phyloP scores from a whole-genome alignment of 2,797 vertebrate genomes.

The Neoniphon sammara region DNA sequence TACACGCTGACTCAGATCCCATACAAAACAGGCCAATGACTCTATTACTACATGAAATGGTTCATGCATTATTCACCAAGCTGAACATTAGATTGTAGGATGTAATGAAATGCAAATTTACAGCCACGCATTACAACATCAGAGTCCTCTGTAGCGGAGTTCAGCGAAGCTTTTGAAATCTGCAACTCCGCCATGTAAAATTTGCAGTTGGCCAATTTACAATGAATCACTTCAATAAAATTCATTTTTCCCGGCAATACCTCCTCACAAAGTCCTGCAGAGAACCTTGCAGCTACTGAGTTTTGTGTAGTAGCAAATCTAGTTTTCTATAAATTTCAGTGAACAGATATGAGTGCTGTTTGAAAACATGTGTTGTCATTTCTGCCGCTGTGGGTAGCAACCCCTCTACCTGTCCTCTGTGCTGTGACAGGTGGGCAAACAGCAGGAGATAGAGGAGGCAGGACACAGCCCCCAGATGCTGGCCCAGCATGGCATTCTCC shows the following conservation, averaged over 20 bases:
- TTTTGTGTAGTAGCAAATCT: background rate
- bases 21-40: background rate
- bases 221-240: background rate
- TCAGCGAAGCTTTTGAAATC: background rate
- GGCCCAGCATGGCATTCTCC: slow-evolving; percentile 88
- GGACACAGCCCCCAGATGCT: slow-evolving; percentile 85
- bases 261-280: background rate
- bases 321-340: background rate
- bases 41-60: background rate
- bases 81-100: background rate
- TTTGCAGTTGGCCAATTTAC: background rate
- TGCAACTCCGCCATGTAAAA: background rate
- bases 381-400: background rate
- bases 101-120: no score
- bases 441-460: slow-evolving; percentile 83
- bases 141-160: background rate
- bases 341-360: background rate
- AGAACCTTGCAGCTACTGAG: background rate
- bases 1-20: background rate
- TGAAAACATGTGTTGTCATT: background rate
- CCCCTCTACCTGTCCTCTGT: slow-evolving; percentile 15
- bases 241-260: background rate
- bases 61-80: background rate
- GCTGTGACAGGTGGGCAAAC: slow-evolving; percentile 82
- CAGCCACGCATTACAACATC: background rate